These are phyloP conservation scores for Mycteria americana DNA, from an alignment of 2,797 vertebrate species.

Conservation along the genomic window DNA sequence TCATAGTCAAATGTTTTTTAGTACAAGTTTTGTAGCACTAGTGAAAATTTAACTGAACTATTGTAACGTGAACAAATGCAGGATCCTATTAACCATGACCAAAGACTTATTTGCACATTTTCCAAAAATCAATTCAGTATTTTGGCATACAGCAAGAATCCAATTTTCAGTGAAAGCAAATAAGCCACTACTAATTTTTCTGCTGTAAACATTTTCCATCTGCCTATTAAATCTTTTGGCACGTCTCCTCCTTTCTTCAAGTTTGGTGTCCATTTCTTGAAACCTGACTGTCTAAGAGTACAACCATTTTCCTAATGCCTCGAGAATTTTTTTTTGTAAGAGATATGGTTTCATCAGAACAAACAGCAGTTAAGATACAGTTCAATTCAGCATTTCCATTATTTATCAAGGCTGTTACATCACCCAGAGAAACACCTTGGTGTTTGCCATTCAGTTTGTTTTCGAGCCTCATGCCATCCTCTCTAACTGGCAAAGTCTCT, in stretches of 20 bases:
- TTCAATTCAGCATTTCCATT: not conserved
- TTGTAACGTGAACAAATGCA: not conserved
- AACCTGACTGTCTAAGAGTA: not conserved
- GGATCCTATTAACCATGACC: not conserved
- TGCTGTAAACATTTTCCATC: constrained; percentile 26
- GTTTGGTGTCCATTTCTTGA: not conserved
- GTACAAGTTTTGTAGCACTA: not conserved
- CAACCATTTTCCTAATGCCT: not conserved
- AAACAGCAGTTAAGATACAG: not conserved
- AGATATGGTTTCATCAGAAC: not conserved
- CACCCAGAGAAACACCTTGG: not conserved
- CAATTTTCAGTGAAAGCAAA: constrained; percentile 3
- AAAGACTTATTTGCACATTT: not conserved
- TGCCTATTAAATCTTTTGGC: not conserved
- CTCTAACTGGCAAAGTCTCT: not conserved
- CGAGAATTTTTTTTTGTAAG: not conserved
- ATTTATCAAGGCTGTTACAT: not conserved
- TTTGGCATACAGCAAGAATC: not conserved
- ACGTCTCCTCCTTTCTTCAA: not conserved
- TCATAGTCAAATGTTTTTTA: rapidly evolving
- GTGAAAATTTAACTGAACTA: not conserved
- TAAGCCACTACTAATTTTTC: not conserved
- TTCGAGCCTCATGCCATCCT: not conserved
- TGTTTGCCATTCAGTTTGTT: not conserved
- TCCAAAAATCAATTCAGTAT: not conserved